Evolutionary conservation across 2,888 invertebrate genomes (phyloP), one percentile per base, ranked within the genome.

Genomic region (Mystacides longicornis): DNA sequence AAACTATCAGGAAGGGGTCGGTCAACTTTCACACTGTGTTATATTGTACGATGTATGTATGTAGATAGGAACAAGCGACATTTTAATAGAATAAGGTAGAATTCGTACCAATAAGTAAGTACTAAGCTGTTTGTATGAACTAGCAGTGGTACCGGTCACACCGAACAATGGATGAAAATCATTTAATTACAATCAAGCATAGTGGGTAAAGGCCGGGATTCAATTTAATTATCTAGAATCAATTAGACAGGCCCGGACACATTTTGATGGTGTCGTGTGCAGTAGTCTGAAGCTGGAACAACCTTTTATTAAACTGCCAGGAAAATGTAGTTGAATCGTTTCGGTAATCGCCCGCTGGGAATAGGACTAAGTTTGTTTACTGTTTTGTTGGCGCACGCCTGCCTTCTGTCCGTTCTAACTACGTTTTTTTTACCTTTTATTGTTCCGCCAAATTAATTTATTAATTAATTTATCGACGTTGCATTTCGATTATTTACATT

Each of bases 141-240:
- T 37, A 37, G 37, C 37, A 37, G 11, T 27, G 5, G 27, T 27
- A 37, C 54, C 22, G 54, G 27, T 50, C 21, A 16, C 21, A 23
- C 22, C 53, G 55, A 58, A 58, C 59, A 58, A 60, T 54, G 60
- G 59, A 59, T 57, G 53, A 53, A 55, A 60, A 55, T 60, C 60
- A 60, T 60, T 60, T 60, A 60, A 60, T 60, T 60, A 60, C 59
- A 60, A 59, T 59, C 60, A 52, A 45, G 52, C 49, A 48, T 52
- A 51, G 58, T 58, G 48, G 51, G 56, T 59, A 56, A 60, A 59
- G 57, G 59, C 55, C 58, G 48, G 58, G 57, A 60, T 59, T 58
- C 60, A 53, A 59, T 60, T 59, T 59, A 60, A 60, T 60, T 60
- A 60, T 57, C 59, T 54, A 52, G 55, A 60, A 60, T 59, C 60